A percentile compares a stretch with the other conserved stretches of the same genome.
Conservation (phyloP, 2,113 vertebrate species). For the Passer montanus region DNA sequence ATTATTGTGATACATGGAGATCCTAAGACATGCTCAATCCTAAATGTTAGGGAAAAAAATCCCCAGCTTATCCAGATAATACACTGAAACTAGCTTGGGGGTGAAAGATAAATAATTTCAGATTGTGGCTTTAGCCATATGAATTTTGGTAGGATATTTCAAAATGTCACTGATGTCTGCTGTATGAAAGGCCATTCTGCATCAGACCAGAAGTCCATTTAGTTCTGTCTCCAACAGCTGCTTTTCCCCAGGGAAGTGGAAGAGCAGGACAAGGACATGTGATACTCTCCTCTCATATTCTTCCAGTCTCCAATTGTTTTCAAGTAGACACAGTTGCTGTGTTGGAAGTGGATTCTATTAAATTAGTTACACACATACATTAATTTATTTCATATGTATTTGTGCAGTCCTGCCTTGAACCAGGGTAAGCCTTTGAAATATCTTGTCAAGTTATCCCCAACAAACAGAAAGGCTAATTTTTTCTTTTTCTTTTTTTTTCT, state of each 20-base stretch:
- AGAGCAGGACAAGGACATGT: not conserved
- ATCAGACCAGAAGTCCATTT: not conserved
- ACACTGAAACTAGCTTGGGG: not conserved
- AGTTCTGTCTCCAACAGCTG: not conserved
- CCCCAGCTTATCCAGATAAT: not conserved
- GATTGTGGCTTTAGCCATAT: not conserved
- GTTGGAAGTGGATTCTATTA: not conserved
- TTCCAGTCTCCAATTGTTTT: not conserved
- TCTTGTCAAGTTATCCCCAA: not conserved
- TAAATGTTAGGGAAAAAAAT: not conserved
- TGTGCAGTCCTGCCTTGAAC: not conserved
- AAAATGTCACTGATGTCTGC: not conserved
- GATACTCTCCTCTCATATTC: not conserved
- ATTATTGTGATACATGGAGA: not conserved
- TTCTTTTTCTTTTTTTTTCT: not conserved
- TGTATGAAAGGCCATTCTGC: not conserved
- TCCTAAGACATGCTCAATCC: not conserved
- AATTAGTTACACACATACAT: not conserved
- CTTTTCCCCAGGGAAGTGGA: not conserved
- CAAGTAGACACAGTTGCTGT: not conserved
- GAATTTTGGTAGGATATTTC: not conserved
- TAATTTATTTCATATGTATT: not conserved
- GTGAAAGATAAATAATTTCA: not conserved
- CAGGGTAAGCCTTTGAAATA: not conserved
- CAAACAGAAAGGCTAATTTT: not conserved